Evolutionary conservation across 2,888 invertebrate genomes (phyloP), one percentile per base, ranked within the genome.

Genomic region (Stegana nigrithorax): DNA sequence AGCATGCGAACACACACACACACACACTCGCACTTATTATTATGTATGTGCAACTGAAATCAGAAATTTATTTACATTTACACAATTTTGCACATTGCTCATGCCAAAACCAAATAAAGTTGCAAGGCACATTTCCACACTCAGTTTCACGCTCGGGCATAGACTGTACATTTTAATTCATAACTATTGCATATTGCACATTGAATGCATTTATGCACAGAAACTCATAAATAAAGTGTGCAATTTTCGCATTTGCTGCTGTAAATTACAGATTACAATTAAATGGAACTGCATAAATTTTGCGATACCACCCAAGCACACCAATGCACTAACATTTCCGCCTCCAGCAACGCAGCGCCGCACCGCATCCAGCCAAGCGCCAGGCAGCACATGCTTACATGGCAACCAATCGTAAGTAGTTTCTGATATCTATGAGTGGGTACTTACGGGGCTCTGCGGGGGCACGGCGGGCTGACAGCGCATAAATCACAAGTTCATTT

Each of bases 401-500:
- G n/a, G n/a, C n/a, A n/a, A n/a, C n/a, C n/a, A n/a, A 7, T 47
- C 10, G 17, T 47, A 25, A 23, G 42, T 6, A 42, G 47, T 5
- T 47, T 23, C 47, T 12, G 47, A 19, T 47, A 36, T 36, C n/a
- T 36, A 10, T n/a, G 36, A n/a, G 10, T 36, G 32, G 10, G 10
- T 7, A 36, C 36, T n/a, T 5, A 47, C 21, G 12, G 47, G 25
- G 4, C 12, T n/a, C n/a, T n/a, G 36, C 3, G 36, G 10, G 4
- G 36, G 36, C 6, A 29, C 10, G 36, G 36, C 4, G 14, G 14
- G 36, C 14, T 56, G 53, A 39, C 25, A 67, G 55, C 14, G 62
- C 64, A 78, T 78, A 75, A 79, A 75, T 75, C 70, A 79, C 70
- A 73, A 75, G 76, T 75, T 79, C 76, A 79, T 78, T 79, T 75